phyloP scores from a whole-genome alignment of 2,797 vertebrate species.

The Pseudochirops corinnae region DNA sequence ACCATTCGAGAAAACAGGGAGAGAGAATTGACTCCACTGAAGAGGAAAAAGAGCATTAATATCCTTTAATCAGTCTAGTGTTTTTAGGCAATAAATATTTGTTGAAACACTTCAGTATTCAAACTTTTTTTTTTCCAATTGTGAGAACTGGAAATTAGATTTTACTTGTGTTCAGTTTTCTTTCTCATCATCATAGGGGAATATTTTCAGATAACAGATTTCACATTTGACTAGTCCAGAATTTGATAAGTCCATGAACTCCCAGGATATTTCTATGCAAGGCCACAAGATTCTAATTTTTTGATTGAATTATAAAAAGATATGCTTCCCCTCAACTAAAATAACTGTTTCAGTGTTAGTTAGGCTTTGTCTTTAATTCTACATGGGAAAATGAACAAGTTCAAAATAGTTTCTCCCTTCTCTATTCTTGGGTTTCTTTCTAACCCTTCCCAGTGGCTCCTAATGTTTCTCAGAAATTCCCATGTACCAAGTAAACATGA shows the following conservation, averaged over 20 bases:
- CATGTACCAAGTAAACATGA: slow-evolving; percentile 73
- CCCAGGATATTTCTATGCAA: slow-evolving; percentile 28
- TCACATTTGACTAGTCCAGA: slow-evolving; percentile 3
- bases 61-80: not conserved
- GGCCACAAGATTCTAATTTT: not conserved
- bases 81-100: not conserved
- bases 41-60: not conserved
- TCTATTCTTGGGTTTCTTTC: slow-evolving; percentile 54
- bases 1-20: not conserved
- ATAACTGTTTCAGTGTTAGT: slow-evolving; percentile 42
- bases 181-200: not conserved
- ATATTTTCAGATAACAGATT: slow-evolving; percentile 24
- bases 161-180: not conserved
- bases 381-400: slow-evolving; percentile 58
- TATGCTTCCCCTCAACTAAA: not conserved
- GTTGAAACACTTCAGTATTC: not conserved
- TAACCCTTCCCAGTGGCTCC: slow-evolving; percentile 65
- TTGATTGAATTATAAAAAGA: not conserved
- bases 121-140: not conserved
- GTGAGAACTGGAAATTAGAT: not conserved
- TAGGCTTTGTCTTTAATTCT: slow-evolving; percentile 43
- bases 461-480: slow-evolving; percentile 76
- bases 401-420: slow-evolving; percentile 65
- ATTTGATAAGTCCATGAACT: slow-evolving; percentile 7
- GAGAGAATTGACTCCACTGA: not conserved